phyloP scores from a whole-genome alignment of 2,113 vertebrate genomes.

The Smithornis capensis region DNA sequence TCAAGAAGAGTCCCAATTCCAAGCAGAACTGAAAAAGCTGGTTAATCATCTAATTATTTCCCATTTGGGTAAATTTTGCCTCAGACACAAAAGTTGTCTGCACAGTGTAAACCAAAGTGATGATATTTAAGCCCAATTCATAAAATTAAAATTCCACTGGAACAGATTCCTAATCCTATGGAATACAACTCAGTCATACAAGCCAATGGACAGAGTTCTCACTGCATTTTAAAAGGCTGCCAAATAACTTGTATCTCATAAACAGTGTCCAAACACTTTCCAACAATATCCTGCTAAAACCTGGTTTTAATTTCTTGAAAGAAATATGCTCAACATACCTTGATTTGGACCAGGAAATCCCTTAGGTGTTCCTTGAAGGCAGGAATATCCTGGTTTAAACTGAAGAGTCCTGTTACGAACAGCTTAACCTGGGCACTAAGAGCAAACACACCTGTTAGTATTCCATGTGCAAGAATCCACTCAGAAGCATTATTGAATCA shows the following conservation, averaged over 20 bases:
- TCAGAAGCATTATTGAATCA: not conserved
- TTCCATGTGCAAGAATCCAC: not conserved
- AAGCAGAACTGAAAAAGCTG: not conserved
- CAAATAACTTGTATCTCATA: not conserved
- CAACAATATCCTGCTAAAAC: not conserved
- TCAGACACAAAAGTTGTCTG: fast-evolving
- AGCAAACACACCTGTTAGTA: conserved; percentile 32
- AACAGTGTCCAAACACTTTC: not conserved
- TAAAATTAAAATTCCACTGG: not conserved
- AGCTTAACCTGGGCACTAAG: conserved; percentile 97
- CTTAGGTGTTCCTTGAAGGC: conserved; percentile 98
- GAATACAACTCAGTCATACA: not conserved
- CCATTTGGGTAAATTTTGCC: not conserved
- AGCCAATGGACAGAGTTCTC: not conserved
- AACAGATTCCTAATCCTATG: not conserved
- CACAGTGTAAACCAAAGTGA: not conserved
- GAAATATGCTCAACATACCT: conserved; percentile 73
- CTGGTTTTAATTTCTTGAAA: fast-evolving
- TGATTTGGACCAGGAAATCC: conserved; percentile 98
- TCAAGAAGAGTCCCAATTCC: not conserved
- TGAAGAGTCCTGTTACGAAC: conserved; percentile 98
- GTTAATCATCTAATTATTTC: not conserved
- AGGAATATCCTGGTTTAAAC: conserved; percentile 99
- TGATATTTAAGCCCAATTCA: fast-evolving
- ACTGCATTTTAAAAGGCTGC: not conserved